A percentile compares a stretch with the other conserved stretches of the same genome.
Conservation (phyloP, 1,140 invertebrate genomes). For the Plectus sambesii region DNA sequence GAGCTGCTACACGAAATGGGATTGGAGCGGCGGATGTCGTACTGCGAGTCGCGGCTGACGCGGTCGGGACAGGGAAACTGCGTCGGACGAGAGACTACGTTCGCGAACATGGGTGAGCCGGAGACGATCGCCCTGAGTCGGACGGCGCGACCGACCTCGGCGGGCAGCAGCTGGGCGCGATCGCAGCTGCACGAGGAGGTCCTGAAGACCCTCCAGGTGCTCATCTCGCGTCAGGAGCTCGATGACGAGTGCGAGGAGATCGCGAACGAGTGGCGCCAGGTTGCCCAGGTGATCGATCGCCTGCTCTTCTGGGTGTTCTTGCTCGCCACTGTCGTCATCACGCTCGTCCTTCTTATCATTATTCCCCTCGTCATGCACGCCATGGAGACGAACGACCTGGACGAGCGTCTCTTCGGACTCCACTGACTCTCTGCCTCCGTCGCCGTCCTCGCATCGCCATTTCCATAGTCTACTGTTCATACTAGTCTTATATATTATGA, state of each 20-base stretch:
- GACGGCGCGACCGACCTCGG: slow-evolving; percentile 26
- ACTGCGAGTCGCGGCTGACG: no score
- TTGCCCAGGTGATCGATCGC: slow-evolving; percentile 53
- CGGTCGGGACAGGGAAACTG: slow-evolving; percentile 21
- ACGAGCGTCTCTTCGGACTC: slow-evolving; percentile 21
- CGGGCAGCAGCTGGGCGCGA: slow-evolving; percentile 10
- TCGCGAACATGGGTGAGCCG: slow-evolving; percentile 10
- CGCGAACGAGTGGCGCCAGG: slow-evolving; percentile 52
- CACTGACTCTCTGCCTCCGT: no score
- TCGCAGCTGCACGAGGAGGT: slow-evolving; percentile 41
- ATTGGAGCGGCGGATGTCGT: no score
- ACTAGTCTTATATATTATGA: no score
- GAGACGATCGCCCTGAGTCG: not conserved
- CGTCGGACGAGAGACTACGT: slow-evolving; percentile 21
- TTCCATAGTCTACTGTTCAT: no score
- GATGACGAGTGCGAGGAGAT: slow-evolving; percentile 44
- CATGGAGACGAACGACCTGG: slow-evolving; percentile 24
- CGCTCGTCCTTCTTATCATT: slow-evolving; percentile 50
- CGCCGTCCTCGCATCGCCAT: no score
- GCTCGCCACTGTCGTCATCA: slow-evolving; percentile 50
- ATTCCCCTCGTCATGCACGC: slow-evolving; percentile 43
- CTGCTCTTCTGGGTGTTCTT: slow-evolving; percentile 56
- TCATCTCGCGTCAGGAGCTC: slow-evolving; percentile 41
- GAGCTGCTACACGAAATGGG: no score
- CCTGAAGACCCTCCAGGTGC: slow-evolving; percentile 35